A percentile compares a stretch with the other conserved stretches of the same genome.
Evolutionary conservation across 1,140 invertebrate species (phyloP).

Genomic region (Temnothorax longispinosus): DNA sequence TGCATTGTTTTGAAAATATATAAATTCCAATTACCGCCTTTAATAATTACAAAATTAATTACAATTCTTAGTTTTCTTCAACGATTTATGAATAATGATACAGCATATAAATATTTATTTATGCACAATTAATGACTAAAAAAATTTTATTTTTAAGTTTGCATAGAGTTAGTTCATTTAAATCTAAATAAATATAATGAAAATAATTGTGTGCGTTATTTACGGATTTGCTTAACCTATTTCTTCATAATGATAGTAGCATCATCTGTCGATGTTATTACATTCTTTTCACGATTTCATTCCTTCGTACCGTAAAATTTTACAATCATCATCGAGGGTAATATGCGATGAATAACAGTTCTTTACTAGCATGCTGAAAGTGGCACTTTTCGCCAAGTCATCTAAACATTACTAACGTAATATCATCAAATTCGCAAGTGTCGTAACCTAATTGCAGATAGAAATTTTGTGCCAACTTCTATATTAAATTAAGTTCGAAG

Average conservation of each 20-base stretch:
- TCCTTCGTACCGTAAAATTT: conserved; percentile 18
- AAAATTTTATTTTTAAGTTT: not conserved
- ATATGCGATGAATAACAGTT: conserved; percentile 37
- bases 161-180: not conserved
- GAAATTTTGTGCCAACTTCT: conserved; percentile 27
- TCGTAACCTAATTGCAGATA: conserved; percentile 31
- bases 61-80: not conserved
- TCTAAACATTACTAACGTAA: conserved; percentile 44
- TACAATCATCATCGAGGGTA: conserved; percentile 34
- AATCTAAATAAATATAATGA: not conserved
- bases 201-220: not conserved
- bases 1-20: not conserved
- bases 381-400: conserved; percentile 21
- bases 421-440: conserved; percentile 46
- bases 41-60: not conserved
- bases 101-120: not conserved
- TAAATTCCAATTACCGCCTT: not conserved
- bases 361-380: conserved; percentile 10
- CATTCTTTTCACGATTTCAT: conserved; percentile 17
- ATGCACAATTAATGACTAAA: not conserved
- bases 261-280: not conserved
- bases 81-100: not conserved
- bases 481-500: conserved; percentile 4
- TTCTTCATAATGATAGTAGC: not conserved
- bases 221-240: not conserved